Percentiles rank a stretch among this genome's conserved stretches.
Evolutionary conservation across 1,140 invertebrate species (phyloP).

Genomic region (Phortica variegata): DNA sequence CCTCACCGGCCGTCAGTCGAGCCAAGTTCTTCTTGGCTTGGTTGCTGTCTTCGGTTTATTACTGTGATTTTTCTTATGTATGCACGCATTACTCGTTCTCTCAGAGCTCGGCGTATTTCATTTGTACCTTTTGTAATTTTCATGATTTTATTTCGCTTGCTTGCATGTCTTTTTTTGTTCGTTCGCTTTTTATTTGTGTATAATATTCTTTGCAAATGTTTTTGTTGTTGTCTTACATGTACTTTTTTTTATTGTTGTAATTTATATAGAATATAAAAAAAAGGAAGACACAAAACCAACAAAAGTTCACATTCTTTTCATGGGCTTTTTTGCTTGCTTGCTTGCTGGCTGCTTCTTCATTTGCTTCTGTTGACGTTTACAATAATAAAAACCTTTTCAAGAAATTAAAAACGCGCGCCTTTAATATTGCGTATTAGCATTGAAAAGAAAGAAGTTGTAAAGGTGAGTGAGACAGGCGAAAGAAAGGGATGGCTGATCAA

Average conservation of each 20-base stretch:
- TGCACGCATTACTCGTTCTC: conserved; percentile 31
- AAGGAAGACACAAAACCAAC: conserved; percentile 19
- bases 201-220: conserved; percentile 12
- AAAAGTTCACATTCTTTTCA: background rate
- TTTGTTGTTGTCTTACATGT: conserved; percentile 14
- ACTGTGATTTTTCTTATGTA: conserved; percentile 44
- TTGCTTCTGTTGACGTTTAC: too few species aligned
- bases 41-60: conserved; percentile 30
- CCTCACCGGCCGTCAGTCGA: background rate
- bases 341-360: conserved; percentile 14
- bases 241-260: conserved; percentile 47
- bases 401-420: conserved; percentile 35
- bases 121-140: conserved; percentile 50
- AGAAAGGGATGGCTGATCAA: background rate
- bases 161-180: background rate
- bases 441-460: conserved; percentile 22
- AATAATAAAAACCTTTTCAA: conserved; percentile 45
- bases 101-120: conserved; percentile 22
- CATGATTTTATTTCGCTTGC: conserved; percentile 46
- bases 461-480: conserved; percentile 7
- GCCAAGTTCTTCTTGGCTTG: conserved; percentile 20
- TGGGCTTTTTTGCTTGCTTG: background rate
- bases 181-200: background rate
- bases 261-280: conserved; percentile 42
- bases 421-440: too few species aligned